Evolutionary conservation across 2,113 vertebrate species (phyloP), one percentile per base, ranked within the genome.

Genomic region (Upupa epops): DNA sequence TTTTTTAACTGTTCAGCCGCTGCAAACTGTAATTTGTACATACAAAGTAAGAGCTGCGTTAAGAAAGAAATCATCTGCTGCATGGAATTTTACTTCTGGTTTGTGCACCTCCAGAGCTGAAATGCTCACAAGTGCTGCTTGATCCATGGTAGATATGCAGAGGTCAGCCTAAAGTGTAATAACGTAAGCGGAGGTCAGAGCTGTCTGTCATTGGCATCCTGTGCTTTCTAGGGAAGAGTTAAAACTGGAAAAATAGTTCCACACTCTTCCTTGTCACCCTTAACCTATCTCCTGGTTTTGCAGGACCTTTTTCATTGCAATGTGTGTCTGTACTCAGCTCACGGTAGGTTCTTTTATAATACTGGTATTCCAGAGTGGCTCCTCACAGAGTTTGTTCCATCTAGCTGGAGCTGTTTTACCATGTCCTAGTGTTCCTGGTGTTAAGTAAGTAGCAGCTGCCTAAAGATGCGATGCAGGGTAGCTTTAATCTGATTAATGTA

Each of bases 281-380:
- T 40, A n/a, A 26, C 15, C 17, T 9, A 5, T 61, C 17, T 45
- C 6, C 22, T 31, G 74, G 5, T 8, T n/a, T 48, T 60, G 5
- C 54, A 52, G 20, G 22, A 55, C 26, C 17, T 28, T 71, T 49
- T 11, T 48, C 24, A 7, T 31, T 32, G 31, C 22, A 45, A 7
- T 0, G 0, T 10, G 3, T 25, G 24, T 8, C 40, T 74, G 15
- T 60, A 8, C 24, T 16, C 25, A 71, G n/a, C 46, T 54, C 46
- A 17, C 42, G 31, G 5, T 25, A 25, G 21, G 12, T 18, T 65
- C 8, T 36, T 52, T 46, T 48, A 32, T 3, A 13, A 7, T 9
- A 3, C 0, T 34, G 19, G 6, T 20, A 3, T 25, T 86, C 49
- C 45, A 29, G 42, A 48, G 25, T 13, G 26, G 8, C 12, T 78